Base-by-base conservation (phyloP, 2,113 vertebrate species). In the Thamnaconus septentrionalis region DNA sequence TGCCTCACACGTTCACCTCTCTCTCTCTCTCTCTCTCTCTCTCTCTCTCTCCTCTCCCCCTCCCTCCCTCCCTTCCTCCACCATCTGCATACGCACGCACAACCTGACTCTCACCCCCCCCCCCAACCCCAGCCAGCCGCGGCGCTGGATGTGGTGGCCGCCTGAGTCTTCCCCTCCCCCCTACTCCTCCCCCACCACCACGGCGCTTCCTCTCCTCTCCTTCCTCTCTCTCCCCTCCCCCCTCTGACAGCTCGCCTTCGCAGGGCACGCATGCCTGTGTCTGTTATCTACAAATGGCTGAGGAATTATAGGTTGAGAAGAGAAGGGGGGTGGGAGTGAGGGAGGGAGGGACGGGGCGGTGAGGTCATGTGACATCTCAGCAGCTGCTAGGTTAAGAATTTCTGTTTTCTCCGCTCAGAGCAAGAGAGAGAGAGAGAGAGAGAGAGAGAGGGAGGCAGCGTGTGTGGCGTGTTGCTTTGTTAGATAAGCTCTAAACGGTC, bases 321-420 rank as follows among this genome's bases (percentile, higher is more conserved):
- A 80, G 79, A 73, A 59, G 74, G 69, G 74, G 76, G 66, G 77
- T 70, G 67, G 71, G 56, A 72, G 58, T 68, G 75, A 59, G 71
- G 56, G 49, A 46, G 39, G 47, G 54, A 42, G 18, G 48, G 40
- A 49, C 1, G 43, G 61, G 63, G 47, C 78, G 56, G 41, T 63
- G 66, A 63, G 81, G 75, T 90, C 76, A 78, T 86, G 87, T 92
- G 87, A 88, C 66, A 49, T 58, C 65, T 66, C 73, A 81, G 88
- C 92, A 93, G 93, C 93, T 92, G 90, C 88, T 93, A 82, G 80
- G 81, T 90, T 87, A 86, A 90, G 91, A 92, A 80, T 84, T 77
- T 92, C 84, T 82, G 88, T 93, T 87, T 92, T 87, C 90, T 79
- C 56, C 89, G 81, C 53, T 79, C 73, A 69, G 82, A 64, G 80